phyloP scores from a whole-genome alignment of 2,113 vertebrate species.

The Ciconia boyciana region DNA sequence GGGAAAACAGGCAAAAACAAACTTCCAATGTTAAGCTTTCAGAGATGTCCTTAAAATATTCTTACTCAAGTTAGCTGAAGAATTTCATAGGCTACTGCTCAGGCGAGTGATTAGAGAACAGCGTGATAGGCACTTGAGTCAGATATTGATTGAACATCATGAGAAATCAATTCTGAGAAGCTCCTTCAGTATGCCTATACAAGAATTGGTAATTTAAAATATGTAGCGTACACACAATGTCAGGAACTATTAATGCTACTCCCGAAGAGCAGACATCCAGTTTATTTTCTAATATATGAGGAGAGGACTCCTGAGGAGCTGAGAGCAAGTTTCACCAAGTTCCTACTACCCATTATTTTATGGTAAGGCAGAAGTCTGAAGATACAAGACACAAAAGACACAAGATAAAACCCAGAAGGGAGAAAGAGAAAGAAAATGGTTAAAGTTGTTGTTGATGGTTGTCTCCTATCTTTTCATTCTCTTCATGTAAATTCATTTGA shows the following conservation, averaged over 20 bases:
- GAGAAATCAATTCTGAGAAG: neutral
- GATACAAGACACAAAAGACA: neutral
- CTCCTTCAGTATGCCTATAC: neutral
- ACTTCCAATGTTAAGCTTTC: neutral
- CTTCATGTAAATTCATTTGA: neutral
- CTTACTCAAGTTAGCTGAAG: neutral
- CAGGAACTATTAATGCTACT: neutral
- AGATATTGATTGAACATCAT: neutral
- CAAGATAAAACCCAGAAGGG: neutral
- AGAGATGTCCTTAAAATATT: neutral
- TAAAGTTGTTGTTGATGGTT: neutral
- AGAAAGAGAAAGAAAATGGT: neutral
- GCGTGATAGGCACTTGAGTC: neutral
- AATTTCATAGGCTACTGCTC: neutral
- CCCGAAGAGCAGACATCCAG: neutral
- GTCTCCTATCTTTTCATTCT: neutral
- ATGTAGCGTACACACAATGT: neutral
- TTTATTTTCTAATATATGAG: neutral
- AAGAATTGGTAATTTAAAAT: neutral
- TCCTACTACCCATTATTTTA: neutral
- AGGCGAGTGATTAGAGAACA: neutral
- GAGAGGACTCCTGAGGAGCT: neutral
- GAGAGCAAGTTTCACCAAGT: neutral
- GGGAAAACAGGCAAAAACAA: neutral
- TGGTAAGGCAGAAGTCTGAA: neutral